Base-by-base conservation (phyloP, 2,888 invertebrate genomes). In the Cephus runcator region DNA sequence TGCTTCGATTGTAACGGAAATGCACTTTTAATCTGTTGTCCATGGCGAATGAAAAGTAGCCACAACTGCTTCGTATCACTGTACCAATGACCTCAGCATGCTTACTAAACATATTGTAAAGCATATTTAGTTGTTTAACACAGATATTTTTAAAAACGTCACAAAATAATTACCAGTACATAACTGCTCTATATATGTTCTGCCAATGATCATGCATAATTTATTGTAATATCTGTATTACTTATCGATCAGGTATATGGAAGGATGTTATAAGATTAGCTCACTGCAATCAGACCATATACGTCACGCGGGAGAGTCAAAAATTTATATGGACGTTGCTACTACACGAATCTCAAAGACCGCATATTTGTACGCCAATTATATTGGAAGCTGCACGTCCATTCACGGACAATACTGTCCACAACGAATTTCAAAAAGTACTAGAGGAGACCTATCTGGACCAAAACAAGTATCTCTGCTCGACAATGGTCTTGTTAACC, bases 281-380 rank as follows among this genome's bases (percentile, higher is more conserved):
- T 80, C 93, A 95, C 83, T 92, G 93, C 77, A 94, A 94, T 88
- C 94, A 95, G 80, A 96, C 96, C 0, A 92, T 96, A 69, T 96
- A 96, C 87, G 94, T 96, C 12, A 93, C 94, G 0, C 93, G 94
- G 69, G 95, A 95, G 87, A 94, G 95, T 11, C 94, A 95, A 77
- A 93, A 93, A 79, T 94, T 96, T 84, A 91, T 95, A 31, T 93
- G 88, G 76, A 80, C 83, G 9, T 80, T 91, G 34, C 82, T 91
- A 1, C 77, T 86, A 56, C 77, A 82, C 0, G 91, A 91, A 80
- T 84, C 85, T 36, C 82, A 81, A 3, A 88, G 91, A 74, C 73
- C 35, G 12, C 75, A 89, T 23, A 92, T 94, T 69, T 93, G 94
- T 31, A 92, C 93, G 79, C 91, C 93, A 80, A 93, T 96, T 11